These are phyloP conservation scores for Thymelicus acteon DNA, from an alignment of 2,888 invertebrate genomes.

Conservation along the genomic window DNA sequence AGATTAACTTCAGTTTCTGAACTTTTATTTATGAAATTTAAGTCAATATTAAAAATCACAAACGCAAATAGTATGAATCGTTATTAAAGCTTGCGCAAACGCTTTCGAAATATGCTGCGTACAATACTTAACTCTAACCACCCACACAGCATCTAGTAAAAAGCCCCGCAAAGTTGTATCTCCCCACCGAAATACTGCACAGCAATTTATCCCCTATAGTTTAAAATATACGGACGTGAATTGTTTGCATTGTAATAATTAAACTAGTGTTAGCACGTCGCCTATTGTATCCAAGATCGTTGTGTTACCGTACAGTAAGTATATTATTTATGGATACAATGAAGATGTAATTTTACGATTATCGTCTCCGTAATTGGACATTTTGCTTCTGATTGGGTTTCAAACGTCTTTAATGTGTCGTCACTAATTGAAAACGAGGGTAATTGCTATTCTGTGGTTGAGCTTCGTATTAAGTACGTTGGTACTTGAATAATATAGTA, in stretches of 20 bases:
- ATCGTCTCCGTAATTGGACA: slow-evolving; percentile 54
- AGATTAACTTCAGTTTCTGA: not conserved
- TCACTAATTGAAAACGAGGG: slow-evolving; percentile 41
- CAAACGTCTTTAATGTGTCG: slow-evolving; percentile 37
- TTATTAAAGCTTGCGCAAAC: slow-evolving; percentile 53
- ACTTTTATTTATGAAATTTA: not conserved
- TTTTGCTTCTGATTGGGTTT: slow-evolving; percentile 54
- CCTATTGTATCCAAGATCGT: slow-evolving; percentile 31
- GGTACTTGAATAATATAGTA: slow-evolving; percentile 2
- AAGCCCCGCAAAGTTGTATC: slow-evolving; percentile 42
- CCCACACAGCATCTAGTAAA: slow-evolving; percentile 57
- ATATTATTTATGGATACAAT: slow-evolving; percentile 39
- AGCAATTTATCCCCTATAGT: slow-evolving; percentile 4
- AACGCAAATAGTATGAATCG: slow-evolving; percentile 19
- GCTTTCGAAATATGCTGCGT: slow-evolving; percentile 62
- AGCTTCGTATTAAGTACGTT: not conserved
- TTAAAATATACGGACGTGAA: slow-evolving; percentile 5
- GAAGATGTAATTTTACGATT: slow-evolving; percentile 60
- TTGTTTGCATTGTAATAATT: slow-evolving; percentile 2
- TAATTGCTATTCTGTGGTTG: slow-evolving; percentile 26
- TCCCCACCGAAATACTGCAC: slow-evolving; percentile 19
- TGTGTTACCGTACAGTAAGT: slow-evolving; percentile 24
- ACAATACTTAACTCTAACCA: slow-evolving; percentile 50
- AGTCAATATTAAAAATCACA: not conserved
- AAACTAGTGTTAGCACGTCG: slow-evolving; percentile 24